Base-by-base conservation (phyloP, 2,113 vertebrate genomes). In the Neolamprologus tretocephalus region DNA sequence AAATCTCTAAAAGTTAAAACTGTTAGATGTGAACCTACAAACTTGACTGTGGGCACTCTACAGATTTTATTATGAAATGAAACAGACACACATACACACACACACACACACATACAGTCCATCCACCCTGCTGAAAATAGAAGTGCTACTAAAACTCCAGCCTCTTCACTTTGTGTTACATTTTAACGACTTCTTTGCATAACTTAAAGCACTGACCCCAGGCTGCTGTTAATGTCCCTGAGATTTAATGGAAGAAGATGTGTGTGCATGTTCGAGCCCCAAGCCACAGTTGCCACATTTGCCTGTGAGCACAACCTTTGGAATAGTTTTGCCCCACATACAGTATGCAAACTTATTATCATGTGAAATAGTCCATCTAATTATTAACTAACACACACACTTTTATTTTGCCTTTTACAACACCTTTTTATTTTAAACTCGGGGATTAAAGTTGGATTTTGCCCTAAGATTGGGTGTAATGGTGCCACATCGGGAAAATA, bases 181-280 rank as follows among this genome's bases (percentile, higher is more conserved):
- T 94, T 91, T 92, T 85, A 37, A 90, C 92, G 75, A 8, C 63
- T 81, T 86, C 83, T 45, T 82, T 90, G 81, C 83, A 37, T 86
- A 53, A 91, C 89, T 88, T 13, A 33, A 86, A 88, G 90, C 68
- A 4, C 14, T 45, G 85, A 90, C 92, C 79, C 9, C 75, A 26
- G 86, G 95, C 83, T 85, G 21, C 55, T 47, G 42, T 93, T 94
- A 83, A 85, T 90, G 89, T 93, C 86, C 63, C 54, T 79, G 40
- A 49, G 82, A 90, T 80, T 89, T 92, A 91, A 94, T 91, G 87
- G 42, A 88, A 88, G 86, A 51, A 90, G 93, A 92, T 91, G 17
- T 82, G 81, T 88, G 85, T 87, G 89, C 54, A 51, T 89, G 91
- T 90, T 85, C 81, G 54, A 85, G 80, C 57, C 85, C 47, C 33